phyloP scores from a whole-genome alignment of 1,140 invertebrate genomes.

The Drosophila setifemur region DNA sequence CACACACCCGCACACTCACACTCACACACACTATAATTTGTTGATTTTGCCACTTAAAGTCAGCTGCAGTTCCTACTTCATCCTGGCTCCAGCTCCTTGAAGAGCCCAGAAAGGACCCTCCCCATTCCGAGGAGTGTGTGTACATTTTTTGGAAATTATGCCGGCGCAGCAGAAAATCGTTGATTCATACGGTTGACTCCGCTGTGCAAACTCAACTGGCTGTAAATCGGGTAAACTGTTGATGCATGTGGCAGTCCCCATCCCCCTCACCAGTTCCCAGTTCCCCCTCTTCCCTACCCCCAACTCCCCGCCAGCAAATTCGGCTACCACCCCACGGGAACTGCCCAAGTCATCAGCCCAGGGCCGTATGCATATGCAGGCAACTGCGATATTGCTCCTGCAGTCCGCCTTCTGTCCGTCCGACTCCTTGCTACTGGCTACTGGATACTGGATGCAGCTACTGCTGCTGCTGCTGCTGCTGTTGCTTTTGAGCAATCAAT shows the following conservation, averaged over 20 bases:
- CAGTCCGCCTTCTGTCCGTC: slow-evolving; percentile 17
- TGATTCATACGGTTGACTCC: slow-evolving; percentile 78
- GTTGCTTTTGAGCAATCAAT: slow-evolving; percentile 82
- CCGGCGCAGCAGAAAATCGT: slow-evolving; percentile 71
- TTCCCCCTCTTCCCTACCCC: neutral
- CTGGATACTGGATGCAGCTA: slow-evolving; percentile 3
- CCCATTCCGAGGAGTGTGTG: slow-evolving; percentile 15
- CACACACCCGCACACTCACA: neutral
- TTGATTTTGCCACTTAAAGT: slow-evolving; percentile 68
- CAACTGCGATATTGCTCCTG: slow-evolving; percentile 53
- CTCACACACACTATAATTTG: slow-evolving; percentile 61
- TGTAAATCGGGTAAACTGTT: slow-evolving; percentile 79
- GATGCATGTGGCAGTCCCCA: slow-evolving; percentile 50
- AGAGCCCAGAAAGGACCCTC: neutral
- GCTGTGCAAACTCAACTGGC: slow-evolving; percentile 72
- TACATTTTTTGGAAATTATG: slow-evolving; percentile 71
- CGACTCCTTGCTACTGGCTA: slow-evolving; percentile 20
- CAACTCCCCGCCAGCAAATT: slow-evolving; percentile 10
- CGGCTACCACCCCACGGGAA: slow-evolving; percentile 42
- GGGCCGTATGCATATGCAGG: slow-evolving; percentile 74
- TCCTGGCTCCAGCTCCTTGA: slow-evolving; percentile 4
- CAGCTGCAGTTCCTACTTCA: slow-evolving; percentile 17
- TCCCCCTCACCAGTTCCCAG: neutral
- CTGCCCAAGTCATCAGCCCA: slow-evolving; percentile 68
- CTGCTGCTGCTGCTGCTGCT: slow-evolving; percentile 17